These are phyloP conservation scores for Euura lappo DNA, from an alignment of 1,140 invertebrate species.

Conservation along the genomic window DNA sequence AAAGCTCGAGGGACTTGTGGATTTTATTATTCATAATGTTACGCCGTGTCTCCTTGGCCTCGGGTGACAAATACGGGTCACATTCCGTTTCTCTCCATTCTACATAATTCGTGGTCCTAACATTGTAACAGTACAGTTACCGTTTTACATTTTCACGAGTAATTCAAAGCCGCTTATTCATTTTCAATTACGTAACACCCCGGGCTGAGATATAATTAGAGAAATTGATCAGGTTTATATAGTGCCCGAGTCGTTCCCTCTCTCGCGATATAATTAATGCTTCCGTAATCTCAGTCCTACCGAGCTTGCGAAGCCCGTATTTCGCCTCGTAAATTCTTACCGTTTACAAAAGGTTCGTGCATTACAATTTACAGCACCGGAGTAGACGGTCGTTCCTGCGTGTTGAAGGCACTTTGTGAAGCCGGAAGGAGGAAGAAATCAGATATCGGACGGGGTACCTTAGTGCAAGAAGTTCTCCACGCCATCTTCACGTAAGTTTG, in stretches of 20 bases:
- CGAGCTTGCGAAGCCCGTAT: not conserved
- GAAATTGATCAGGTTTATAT: too few relatives aligned
- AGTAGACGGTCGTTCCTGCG: conserved; percentile 70
- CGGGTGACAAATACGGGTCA: not conserved
- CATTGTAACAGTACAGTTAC: too few relatives aligned
- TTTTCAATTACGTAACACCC: too few relatives aligned
- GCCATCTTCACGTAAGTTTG: conserved; percentile 72
- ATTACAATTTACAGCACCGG: conserved; percentile 63
- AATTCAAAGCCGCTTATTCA: too few relatives aligned
- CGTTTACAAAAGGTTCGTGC: not conserved
- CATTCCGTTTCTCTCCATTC: not conserved
- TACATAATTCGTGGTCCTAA: too few relatives aligned
- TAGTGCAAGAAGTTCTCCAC: conserved; percentile 74
- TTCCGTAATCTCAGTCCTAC: not conserved
- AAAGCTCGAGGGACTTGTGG: not conserved
- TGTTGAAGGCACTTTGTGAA: conserved; percentile 73
- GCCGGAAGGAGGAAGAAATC: conserved; percentile 66
- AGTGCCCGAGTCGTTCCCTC: not conserved
- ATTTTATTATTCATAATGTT: not conserved
- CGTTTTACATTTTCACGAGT: too few relatives aligned
- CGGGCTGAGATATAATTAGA: too few relatives aligned
- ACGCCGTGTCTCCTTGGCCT: not conserved
- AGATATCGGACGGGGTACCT: conserved; percentile 61
- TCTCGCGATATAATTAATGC: not conserved
- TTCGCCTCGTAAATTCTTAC: not conserved